Evolutionary conservation across 2,888 invertebrate genomes (phyloP), one percentile per base, ranked within the genome.

Genomic region (Sinodicranocentrus sp.): DNA sequence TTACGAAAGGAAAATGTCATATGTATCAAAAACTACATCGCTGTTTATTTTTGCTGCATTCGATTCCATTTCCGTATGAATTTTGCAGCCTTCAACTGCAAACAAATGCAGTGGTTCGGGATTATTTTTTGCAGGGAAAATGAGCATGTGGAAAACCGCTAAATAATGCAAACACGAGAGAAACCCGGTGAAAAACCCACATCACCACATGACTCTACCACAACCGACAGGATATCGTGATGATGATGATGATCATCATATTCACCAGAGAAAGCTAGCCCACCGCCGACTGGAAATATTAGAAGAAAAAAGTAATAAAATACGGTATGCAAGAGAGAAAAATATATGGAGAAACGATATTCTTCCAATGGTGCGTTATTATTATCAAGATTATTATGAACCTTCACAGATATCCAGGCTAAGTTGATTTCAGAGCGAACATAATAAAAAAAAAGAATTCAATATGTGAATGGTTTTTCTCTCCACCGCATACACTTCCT

Each of bases 351-450:
- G 19, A 52, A 52, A 19, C 52, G 3, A 6, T 33, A 33, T n/a
- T n/a, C n/a, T n/a, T 44, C 44, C 44, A 3, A 44, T n/a, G 44
- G 44, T 33, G 33, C 33, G 33, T 33, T 52, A 52, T 52, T 52
- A 52, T 52, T 52, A 52, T 52, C 52, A 52, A 52, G 52, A 52
- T 52, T 52, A 52, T 52, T 33, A 33, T 33, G 33, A 33, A 33
- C n/a, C n/a, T n/a, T n/a, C n/a, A n/a, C n/a, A n/a, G n/a, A n/a
- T n/a, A n/a, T n/a, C n/a, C n/a, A n/a, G n/a, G n/a, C n/a, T n/a
- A n/a, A n/a, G n/a, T n/a, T n/a, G n/a, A n/a, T n/a, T n/a, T n/a
- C n/a, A n/a, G n/a, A n/a, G n/a, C n/a, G n/a, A n/a, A n/a, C n/a
- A n/a, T n/a, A n/a, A n/a, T n/a, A n/a, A n/a, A n/a, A n/a, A n/a